Evolutionary conservation across 2,797 vertebrate species (phyloP), one percentile per base, ranked within the genome.

Genomic region (Propithecus perrieri): DNA sequence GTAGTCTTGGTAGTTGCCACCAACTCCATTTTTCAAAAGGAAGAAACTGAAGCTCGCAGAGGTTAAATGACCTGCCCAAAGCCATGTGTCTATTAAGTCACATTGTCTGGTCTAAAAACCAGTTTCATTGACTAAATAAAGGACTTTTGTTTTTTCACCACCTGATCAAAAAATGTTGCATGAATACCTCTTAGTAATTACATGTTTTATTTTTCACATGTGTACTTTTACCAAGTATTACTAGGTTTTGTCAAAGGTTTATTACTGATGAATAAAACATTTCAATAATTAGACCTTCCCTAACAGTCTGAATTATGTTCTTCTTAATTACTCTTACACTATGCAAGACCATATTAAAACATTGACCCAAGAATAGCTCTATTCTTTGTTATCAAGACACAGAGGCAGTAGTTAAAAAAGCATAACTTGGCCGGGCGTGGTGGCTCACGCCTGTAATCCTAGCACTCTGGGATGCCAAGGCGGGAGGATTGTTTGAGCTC

Each of bases 311-410:
- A 57, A 80, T 96, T 97, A 61, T 87, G 86, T 96, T 87, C 71
- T 96, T 65, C 22, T 59, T 95, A 74, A 84, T 89, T 97, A 94
- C 91, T 92, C 83, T 97, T 85, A 96, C 53, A 18, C 74, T 90
- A 17, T 76, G 30, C 75, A 89, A 94, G 91, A 85, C 78, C 96
- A 76, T 92, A 94, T 74, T 43, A 50, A 88, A 93, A 80, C 71
- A 43, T 0, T 59, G 72, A 81, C 48, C 89, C 22, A 79, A 96
- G 94, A 97, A 98, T 55, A n/a, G 74, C 26, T 90, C 85, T 91
- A 91, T 94, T 96, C 88, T 97, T 85, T n/a, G 53, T 75, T 84
- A 95, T 94, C 71, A 71, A 96, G 76, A 96, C 98, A 95, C 96
- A 90, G 84, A 97, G 94, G 93, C 53, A 85, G 53, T 38, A 91